Base-by-base conservation (phyloP, 2,113 vertebrate species). In the Callionymus lyra region DNA sequence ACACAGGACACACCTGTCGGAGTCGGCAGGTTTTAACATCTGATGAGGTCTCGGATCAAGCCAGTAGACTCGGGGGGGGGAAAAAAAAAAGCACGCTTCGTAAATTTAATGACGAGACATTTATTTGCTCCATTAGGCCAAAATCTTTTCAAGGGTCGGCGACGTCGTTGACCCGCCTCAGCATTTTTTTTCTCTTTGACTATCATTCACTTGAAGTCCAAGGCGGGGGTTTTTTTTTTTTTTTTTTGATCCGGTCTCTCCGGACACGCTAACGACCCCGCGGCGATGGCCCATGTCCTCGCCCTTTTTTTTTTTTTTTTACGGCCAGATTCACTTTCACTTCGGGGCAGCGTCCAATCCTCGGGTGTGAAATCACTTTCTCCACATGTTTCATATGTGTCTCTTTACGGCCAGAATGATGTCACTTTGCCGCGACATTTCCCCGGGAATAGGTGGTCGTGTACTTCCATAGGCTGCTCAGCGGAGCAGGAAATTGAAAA, bases 401-500 rank as follows among this genome's bases (percentile, higher is more conserved):
- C 40, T 12, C 48, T 38, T 71, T 49, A 42, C 45, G 31, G 16
- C 41, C 47, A 47, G 41, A 49, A 54, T 55, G 72, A 58, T 71
- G 57, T 64, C 65, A 62, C 46, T 65, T 65, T 55, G 37, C 56
- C 4, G 60, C 52, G 62, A 64, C 62, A 70, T 65, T 74, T 79
- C 12, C 70, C 59, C 27, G 39, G 34, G 40, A 52, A 69, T 48
- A 66, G 68, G 65, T 56, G 53, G 42, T 59, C 74, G 53, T 67
- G 39, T 46, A 68, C 41, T 56, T 58, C 63, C 47, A 59, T 50
- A 46, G 67, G 66, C 63, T 73, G 74, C 50, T 72, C 80, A 67
- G 39, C 19, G 52, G 67, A 60, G 80, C 71, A 67, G 73, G 53
- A 84, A 84, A 86, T 84, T 82, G 72, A 73, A 84, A 84, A 81